phyloP scores from a whole-genome alignment of 2,888 invertebrate species.

The Apodemia mormo region DNA sequence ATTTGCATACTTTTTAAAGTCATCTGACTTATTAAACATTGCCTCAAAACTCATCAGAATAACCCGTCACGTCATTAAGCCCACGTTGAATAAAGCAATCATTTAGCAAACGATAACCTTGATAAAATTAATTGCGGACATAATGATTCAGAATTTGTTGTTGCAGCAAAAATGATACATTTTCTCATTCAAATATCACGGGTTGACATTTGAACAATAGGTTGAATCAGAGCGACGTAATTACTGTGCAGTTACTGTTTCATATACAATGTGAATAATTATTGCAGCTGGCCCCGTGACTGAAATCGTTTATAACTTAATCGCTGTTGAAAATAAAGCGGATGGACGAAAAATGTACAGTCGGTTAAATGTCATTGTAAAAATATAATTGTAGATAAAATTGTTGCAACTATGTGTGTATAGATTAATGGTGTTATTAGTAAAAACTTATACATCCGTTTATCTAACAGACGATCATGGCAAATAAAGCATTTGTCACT shows the following conservation, averaged over 20 bases:
- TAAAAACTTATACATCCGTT: not conserved
- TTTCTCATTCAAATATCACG: conserved; percentile 44
- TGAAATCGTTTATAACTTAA: conserved; percentile 68
- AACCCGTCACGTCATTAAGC: not conserved
- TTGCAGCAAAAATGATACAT: conserved; percentile 41
- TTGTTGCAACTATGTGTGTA: not conserved
- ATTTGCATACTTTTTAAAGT: no score
- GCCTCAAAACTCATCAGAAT: not conserved
- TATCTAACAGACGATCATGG: not conserved
- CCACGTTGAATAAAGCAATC: conserved; percentile 21
- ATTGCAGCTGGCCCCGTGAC: conserved; percentile 63
- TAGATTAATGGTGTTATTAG: not conserved
- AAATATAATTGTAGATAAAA: not conserved
- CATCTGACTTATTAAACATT: not conserved
- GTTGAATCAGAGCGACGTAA: conserved; percentile 69
- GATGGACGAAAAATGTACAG: conserved; percentile 46
- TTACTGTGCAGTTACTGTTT: conserved; percentile 70
- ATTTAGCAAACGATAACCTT: conserved; percentile 33
- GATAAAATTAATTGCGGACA: conserved; percentile 41
- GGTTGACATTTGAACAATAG: conserved; percentile 73
- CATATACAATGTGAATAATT: conserved; percentile 75
- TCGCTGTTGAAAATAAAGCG: conserved; percentile 53
- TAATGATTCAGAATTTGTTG: conserved; percentile 39
- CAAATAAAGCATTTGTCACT: not conserved
- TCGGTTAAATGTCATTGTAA: conserved; percentile 13